A percentile compares a stretch with the other conserved stretches of the same genome.
Evolutionary conservation across 2,888 invertebrate genomes (phyloP).

Genomic region (Cheilosia pagana): DNA sequence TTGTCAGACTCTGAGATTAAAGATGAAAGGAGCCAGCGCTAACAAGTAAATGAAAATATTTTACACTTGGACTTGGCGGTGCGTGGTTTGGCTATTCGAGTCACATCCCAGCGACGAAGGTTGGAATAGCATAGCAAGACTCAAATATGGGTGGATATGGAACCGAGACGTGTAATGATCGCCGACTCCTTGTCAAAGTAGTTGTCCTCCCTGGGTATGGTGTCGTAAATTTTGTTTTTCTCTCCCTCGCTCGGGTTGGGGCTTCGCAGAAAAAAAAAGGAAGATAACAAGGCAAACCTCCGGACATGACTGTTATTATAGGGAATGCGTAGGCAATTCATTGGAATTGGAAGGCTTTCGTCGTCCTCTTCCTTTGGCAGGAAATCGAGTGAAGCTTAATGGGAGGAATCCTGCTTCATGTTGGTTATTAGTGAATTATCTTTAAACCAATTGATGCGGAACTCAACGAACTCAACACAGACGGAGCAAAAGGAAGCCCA

Average conservation of each 20-base stretch:
- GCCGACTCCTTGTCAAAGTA: slow-evolving; percentile 35
- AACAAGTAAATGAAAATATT: slow-evolving; percentile 63
- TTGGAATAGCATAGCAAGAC: neutral
- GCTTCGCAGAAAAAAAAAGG: neutral
- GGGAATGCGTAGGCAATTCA: slow-evolving; percentile 42
- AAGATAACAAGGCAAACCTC: neutral
- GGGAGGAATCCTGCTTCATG: slow-evolving; percentile 7
- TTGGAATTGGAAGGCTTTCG: slow-evolving; percentile 30
- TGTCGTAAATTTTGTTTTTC: slow-evolving; percentile 32
- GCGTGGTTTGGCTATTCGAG: slow-evolving; percentile 44
- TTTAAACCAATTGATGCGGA: slow-evolving; percentile 42
- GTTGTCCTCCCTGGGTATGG: slow-evolving; percentile 19
- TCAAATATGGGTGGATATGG: neutral
- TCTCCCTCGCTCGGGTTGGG: neutral
- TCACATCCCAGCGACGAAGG: slow-evolving; percentile 18
- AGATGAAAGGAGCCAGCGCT: slow-evolving; percentile 46
- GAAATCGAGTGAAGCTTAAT: slow-evolving; percentile 27
- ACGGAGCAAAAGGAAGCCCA: neutral
- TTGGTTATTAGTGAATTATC: slow-evolving; percentile 45
- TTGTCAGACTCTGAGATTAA: slow-evolving; percentile 34
- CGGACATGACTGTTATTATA: slow-evolving; percentile 9
- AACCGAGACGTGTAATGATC: slow-evolving; percentile 47
- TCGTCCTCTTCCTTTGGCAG: neutral
- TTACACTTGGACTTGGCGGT: slow-evolving; percentile 22
- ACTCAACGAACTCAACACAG: neutral